Conservation (phyloP, 2,888 invertebrate species). For the Seira musarum region DNA sequence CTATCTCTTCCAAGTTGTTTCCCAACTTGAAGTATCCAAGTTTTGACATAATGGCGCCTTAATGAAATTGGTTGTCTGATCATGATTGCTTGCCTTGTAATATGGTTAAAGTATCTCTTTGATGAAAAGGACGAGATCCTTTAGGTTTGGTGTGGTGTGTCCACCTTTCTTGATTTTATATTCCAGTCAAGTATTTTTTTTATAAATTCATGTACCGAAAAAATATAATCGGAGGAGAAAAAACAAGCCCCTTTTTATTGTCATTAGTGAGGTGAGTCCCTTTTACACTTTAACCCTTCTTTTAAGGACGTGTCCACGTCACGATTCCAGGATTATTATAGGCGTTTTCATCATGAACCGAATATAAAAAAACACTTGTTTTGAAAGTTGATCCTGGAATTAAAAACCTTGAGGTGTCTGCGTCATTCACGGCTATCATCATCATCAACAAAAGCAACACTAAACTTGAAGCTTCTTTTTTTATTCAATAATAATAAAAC, state of each 20-base stretch:
- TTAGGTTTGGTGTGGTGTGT: background rate
- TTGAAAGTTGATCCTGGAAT: constrained; percentile 12
- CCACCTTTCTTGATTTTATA: background rate
- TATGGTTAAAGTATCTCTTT: constrained; percentile 52
- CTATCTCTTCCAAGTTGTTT: constrained; percentile 47
- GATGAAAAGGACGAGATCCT: constrained; percentile 4
- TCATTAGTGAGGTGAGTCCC: constrained; percentile 31
- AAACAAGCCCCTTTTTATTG: constrained; percentile 59
- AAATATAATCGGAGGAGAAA: constrained; percentile 3
- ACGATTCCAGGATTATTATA: constrained; percentile 8
- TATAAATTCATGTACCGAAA: constrained; percentile 48
- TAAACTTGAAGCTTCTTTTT: too few relatives aligned
- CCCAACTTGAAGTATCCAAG: constrained; percentile 58
- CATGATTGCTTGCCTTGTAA: constrained; percentile 66
- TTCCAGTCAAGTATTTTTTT: constrained; percentile 35
- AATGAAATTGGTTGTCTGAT: constrained; percentile 70
- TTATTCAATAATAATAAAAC: background rate
- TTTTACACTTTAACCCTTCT: constrained; percentile 3
- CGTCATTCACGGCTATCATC: too few relatives aligned
- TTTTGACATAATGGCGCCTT: constrained; percentile 70
- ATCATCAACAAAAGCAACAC: too few relatives aligned
- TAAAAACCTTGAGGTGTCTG: background rate
- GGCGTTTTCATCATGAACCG: constrained; percentile 3
- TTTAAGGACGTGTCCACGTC: constrained; percentile 15
- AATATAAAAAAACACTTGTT: constrained; percentile 15